phyloP scores from a whole-genome alignment of 2,113 vertebrate genomes.

The Scortum barcoo region DNA sequence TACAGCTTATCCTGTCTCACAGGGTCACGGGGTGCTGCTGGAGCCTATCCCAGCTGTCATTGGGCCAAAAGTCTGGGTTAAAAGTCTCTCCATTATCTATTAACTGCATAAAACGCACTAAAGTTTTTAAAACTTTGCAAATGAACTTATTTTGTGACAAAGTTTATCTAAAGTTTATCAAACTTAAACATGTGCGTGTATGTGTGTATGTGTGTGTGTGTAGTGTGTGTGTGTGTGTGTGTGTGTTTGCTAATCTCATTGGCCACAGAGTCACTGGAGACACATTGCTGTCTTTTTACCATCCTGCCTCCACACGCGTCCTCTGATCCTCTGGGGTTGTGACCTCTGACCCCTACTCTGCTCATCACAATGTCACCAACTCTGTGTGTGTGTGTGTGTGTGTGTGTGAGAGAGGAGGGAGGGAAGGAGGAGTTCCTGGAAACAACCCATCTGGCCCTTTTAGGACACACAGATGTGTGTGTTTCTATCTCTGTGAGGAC shows the following conservation, averaged over 20 bases:
- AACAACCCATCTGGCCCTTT: conserved; percentile 57
- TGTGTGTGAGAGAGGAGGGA: conserved; percentile 11
- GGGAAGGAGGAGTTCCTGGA: conserved; percentile 29
- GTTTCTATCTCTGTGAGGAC: conserved; percentile 5
- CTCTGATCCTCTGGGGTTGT: conserved; percentile 31
- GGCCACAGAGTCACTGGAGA: neutral
- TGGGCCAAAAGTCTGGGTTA: too few relatives aligned
- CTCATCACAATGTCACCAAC: conserved; percentile 36
- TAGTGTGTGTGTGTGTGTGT: neutral
- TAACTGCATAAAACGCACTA: too few relatives aligned
- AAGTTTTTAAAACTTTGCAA: too few relatives aligned
- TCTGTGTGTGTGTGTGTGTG: conserved; percentile 37
- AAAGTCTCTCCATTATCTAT: too few relatives aligned
- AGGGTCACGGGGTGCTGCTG: too few relatives aligned
- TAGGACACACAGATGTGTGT: conserved; percentile 13
- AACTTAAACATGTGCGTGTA: neutral
- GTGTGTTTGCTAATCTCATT: neutral
- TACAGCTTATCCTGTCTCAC: too few relatives aligned
- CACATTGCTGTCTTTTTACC: conserved; percentile 14
- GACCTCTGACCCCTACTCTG: conserved; percentile 49
- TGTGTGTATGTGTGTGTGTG: neutral
- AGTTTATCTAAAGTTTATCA: neutral
- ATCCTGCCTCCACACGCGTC: conserved; percentile 45
- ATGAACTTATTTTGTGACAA: neutral
- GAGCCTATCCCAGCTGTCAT: too few relatives aligned